A percentile compares a stretch with the other conserved stretches of the same genome.
Evolutionary conservation across 2,113 vertebrate species (phyloP).

Genomic region (Ibidorhyncha struthersii): DNA sequence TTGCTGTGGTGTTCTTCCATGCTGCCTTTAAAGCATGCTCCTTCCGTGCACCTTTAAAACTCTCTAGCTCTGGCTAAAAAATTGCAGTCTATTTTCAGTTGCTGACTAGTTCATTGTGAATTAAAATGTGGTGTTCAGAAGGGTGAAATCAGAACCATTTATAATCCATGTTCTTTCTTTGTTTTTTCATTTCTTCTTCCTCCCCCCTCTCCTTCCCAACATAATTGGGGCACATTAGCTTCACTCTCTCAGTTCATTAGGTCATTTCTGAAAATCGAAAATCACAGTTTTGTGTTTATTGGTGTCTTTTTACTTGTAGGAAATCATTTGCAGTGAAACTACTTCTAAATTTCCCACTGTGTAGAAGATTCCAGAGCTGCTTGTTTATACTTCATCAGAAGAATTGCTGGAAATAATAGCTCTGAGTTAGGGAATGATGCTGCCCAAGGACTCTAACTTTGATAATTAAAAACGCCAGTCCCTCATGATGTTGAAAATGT

Average conservation of each 20-base stretch:
- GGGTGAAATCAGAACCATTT: neutral
- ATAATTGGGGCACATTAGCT: constrained; percentile 40
- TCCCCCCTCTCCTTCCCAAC: neutral
- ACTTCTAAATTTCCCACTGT: neutral
- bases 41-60: neutral
- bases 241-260: constrained; percentile 43
- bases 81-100: neutral
- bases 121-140: constrained; percentile 8
- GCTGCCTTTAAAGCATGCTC: neutral
- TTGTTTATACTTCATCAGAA: constrained; percentile 28
- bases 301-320: constrained; percentile 5
- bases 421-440: neutral
- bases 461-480: neutral
- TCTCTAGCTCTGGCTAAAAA: neutral
- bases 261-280: constrained; percentile 20
- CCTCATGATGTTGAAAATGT: neutral
- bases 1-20: neutral
- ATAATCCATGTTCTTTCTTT: neutral
- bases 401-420: constrained; percentile 23
- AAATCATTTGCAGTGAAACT: constrained; percentile 11
- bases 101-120: neutral
- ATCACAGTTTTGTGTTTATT: constrained; percentile 14
- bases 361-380: neutral
- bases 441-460: neutral
- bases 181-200: neutral